Conservation (phyloP, 2,797 vertebrate genomes). For the Anguilla obscura region DNA sequence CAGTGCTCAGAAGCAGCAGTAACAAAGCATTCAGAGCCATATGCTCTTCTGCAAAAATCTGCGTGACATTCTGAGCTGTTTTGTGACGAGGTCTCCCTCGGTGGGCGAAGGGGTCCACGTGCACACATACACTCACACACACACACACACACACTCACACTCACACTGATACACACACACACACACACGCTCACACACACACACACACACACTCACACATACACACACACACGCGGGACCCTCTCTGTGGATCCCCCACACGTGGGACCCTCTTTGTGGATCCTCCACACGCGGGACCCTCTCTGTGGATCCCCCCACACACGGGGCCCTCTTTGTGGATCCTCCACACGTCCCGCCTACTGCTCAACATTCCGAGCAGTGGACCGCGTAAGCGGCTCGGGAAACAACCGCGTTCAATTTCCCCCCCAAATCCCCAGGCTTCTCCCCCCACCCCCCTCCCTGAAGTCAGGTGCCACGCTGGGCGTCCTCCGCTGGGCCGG, state of each 20-base stretch:
- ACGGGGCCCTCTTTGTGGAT: not conserved
- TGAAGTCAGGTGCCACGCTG: not conserved
- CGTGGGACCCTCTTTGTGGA: not conserved
- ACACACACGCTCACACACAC: too few species aligned
- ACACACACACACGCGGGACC: too few species aligned
- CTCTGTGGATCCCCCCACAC: too few species aligned
- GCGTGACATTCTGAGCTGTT: not conserved
- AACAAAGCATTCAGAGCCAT: too few species aligned
- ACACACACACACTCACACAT: too few species aligned
- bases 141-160: too few species aligned
- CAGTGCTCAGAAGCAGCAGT: not conserved
- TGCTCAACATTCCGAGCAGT: not conserved
- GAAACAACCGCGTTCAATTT: not conserved
- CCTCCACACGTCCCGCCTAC: not conserved
- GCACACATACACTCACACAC: too few species aligned
- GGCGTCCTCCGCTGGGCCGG: not conserved
- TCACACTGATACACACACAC: too few species aligned
- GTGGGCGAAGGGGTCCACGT: too few species aligned
- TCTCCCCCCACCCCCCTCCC: not conserved
- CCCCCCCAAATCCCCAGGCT: not conserved
- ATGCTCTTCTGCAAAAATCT: not conserved
- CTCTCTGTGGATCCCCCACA: too few species aligned
- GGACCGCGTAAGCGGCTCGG: not conserved
- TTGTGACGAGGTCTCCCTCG: too few species aligned
- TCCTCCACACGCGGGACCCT: not conserved